Conservation (phyloP, 2,888 invertebrate species). For the Cacoxenus indagator region DNA sequence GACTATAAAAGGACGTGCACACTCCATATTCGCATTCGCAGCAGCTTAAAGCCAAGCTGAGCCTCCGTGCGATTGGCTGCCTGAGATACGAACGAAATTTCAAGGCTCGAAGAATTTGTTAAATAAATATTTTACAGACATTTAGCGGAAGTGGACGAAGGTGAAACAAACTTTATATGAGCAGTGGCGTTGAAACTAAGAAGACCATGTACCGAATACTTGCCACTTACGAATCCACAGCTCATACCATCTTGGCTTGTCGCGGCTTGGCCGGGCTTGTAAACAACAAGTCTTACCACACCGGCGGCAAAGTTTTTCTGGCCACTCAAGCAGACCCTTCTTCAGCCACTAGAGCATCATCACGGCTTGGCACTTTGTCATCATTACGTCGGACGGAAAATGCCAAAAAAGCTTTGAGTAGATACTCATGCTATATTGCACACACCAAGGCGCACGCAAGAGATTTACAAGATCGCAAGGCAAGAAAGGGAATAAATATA, state of each 20-base stretch:
- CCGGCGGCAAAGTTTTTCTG: too few species aligned
- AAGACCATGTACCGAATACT: too few species aligned
- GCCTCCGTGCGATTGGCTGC: background rate
- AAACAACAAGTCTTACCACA: too few species aligned
- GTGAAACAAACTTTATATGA: background rate
- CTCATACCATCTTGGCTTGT: too few species aligned
- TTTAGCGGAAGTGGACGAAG: background rate
- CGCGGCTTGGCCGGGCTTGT: too few species aligned
- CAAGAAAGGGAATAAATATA: background rate
- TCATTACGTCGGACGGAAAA: background rate
- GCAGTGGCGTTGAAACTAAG: background rate
- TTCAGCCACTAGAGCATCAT: background rate
- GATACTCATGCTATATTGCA: background rate
- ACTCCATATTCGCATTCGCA: too few species aligned
- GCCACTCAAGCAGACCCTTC: background rate
- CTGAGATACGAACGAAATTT: background rate
- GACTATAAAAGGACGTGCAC: too few species aligned
- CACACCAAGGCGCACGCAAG: background rate
- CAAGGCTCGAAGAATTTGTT: background rate
- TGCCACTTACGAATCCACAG: too few species aligned
- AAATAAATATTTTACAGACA: conserved; percentile 22
- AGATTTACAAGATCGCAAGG: background rate
- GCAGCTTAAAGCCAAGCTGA: too few species aligned
- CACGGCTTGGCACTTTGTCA: background rate
- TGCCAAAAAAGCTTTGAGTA: background rate